A percentile compares a stretch with the other conserved stretches of the same genome.
These are phyloP conservation scores for Idaea dimidiata DNA, from an alignment of 2,888 invertebrate genomes.

Conservation along the genomic window DNA sequence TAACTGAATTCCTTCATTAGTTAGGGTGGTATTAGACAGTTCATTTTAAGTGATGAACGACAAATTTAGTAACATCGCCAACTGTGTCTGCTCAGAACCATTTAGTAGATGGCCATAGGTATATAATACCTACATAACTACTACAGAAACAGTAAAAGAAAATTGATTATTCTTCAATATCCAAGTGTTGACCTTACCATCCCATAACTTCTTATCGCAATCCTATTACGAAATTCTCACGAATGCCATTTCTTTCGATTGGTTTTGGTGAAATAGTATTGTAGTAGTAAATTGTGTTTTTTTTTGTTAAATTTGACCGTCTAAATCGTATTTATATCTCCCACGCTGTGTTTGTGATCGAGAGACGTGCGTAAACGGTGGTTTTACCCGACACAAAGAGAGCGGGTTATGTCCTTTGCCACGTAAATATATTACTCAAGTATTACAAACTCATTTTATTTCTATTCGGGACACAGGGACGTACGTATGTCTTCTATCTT, in stretches of 20 bases:
- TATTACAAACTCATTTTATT: too few relatives aligned
- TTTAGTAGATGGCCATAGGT: too few relatives aligned
- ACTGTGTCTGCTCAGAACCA: too few relatives aligned
- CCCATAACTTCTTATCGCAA: not conserved
- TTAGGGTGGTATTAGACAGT: too few relatives aligned
- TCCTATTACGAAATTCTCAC: slow-evolving; percentile 1
- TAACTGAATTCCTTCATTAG: too few relatives aligned
- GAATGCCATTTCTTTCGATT: slow-evolving; percentile 1
- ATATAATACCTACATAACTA: too few relatives aligned
- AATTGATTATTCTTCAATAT: not conserved
- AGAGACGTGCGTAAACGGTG: slow-evolving; percentile 43
- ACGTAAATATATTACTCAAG: too few relatives aligned
- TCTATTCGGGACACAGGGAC: too few relatives aligned
- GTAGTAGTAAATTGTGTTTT: not conserved
- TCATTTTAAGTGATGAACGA: too few relatives aligned
- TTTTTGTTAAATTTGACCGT: slow-evolving; percentile 25
- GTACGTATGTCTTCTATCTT: too few relatives aligned
- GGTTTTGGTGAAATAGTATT: not conserved
- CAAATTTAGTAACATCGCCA: too few relatives aligned
- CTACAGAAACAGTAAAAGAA: not conserved
- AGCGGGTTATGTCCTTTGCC: too few relatives aligned
- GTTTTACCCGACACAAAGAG: not conserved
- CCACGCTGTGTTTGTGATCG: slow-evolving; percentile 53
- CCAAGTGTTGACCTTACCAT: not conserved
- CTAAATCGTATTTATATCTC: slow-evolving; percentile 39